These are phyloP conservation scores for Lutraria lutraria DNA, from an alignment of 2,888 invertebrate species.

Conservation along the genomic window DNA sequence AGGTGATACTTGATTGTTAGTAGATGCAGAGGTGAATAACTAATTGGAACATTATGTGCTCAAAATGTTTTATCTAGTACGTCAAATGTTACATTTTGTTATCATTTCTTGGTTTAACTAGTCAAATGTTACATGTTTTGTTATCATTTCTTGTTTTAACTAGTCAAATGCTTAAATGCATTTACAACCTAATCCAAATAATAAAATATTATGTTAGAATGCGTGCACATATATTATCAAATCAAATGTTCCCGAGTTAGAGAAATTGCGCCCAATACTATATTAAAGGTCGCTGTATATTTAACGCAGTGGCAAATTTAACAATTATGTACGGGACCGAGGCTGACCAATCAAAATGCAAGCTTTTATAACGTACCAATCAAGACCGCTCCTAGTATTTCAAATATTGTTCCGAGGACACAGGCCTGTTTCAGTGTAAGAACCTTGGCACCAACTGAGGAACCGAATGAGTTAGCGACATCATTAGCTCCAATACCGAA, in stretches of 20 bases:
- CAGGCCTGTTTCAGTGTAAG: slow-evolving; percentile 97
- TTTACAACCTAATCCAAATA: background rate
- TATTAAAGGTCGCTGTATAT: background rate
- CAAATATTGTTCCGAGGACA: slow-evolving; percentile 97
- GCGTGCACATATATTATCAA: background rate
- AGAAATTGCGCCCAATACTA: background rate
- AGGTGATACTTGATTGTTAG: too few relatives aligned
- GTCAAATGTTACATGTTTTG: too few relatives aligned
- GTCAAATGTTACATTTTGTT: too few relatives aligned
- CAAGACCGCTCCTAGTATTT: slow-evolving; percentile 97
- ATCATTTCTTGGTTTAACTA: too few relatives aligned
- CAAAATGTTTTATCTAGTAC: too few relatives aligned
- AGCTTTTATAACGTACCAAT: slow-evolving; percentile 90
- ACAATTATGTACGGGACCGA: background rate
- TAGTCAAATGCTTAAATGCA: background rate
- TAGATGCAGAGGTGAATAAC: too few relatives aligned
- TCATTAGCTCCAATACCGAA: slow-evolving; percentile 99
- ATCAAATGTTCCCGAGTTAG: too few relatives aligned
- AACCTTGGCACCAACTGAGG: slow-evolving; percentile 98
- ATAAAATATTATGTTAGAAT: background rate
- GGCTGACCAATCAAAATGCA: background rate
- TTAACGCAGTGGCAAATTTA: background rate
- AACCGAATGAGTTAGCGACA: slow-evolving; percentile 99
- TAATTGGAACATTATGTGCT: too few relatives aligned
- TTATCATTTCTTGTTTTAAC: too few relatives aligned